These are phyloP conservation scores for Drosophila neocordata DNA, from an alignment of 1,140 invertebrate genomes.

Conservation along the genomic window DNA sequence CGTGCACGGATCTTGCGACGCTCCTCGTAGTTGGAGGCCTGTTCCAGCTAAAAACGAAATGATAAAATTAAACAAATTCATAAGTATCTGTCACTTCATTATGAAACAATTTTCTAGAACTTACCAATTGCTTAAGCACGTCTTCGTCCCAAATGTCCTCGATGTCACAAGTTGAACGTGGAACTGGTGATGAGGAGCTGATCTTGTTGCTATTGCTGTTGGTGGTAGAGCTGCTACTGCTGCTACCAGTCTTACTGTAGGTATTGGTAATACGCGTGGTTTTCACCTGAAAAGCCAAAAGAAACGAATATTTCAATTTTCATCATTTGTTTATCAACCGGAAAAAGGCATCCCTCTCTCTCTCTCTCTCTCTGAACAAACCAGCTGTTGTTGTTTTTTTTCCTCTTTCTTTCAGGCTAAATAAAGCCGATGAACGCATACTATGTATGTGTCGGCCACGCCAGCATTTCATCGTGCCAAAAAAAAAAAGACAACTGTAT, in stretches of 20 bases:
- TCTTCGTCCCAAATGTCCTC: constrained; percentile 90
- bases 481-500: background rate
- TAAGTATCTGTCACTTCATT: too few species aligned
- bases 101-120: too few species aligned
- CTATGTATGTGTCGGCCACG: constrained; percentile 12
- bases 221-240: constrained; percentile 28
- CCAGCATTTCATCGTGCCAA: constrained; percentile 11
- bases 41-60: constrained; percentile 88
- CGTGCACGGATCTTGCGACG: constrained; percentile 90
- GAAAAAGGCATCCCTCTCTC: constrained; percentile 41
- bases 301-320: constrained; percentile 13
- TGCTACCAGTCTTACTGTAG: constrained; percentile 66
- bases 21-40: constrained; percentile 93
- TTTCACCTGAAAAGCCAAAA: constrained; percentile 83
- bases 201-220: constrained; percentile 56
- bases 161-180: constrained; percentile 85
- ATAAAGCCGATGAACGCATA: constrained; percentile 28
- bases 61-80: too few species aligned
- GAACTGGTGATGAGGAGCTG: constrained; percentile 82
- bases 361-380: background rate
- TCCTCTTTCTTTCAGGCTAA: background rate
- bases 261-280: constrained; percentile 82
- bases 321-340: constrained; percentile 68
- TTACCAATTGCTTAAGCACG: constrained; percentile 88
- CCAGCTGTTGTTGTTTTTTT: constrained; percentile 12